These are phyloP conservation scores for Pegoplata infirma DNA, from an alignment of 2,888 invertebrate genomes.

Conservation along the genomic window DNA sequence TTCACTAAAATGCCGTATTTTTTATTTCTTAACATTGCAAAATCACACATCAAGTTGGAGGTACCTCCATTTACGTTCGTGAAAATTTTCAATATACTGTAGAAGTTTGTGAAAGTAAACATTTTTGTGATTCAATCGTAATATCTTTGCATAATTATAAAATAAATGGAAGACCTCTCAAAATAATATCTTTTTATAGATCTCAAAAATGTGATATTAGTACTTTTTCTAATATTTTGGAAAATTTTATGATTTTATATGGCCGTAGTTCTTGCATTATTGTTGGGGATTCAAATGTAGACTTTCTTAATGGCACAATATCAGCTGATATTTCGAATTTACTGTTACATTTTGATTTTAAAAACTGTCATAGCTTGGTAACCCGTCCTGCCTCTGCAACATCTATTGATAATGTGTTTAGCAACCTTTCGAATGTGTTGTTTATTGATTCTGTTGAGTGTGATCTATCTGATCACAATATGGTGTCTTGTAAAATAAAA, in stretches of 20 bases:
- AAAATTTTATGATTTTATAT: not conserved
- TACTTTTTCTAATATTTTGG: not conserved
- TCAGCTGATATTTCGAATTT: not conserved
- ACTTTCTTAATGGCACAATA: not conserved
- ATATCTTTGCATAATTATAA: not conserved
- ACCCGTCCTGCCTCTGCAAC: not conserved
- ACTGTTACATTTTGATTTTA: constrained; percentile 16
- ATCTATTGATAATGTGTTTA: not conserved
- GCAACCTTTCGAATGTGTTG: not conserved
- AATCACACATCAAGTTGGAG: too few relatives aligned
- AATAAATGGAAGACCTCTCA: not conserved
- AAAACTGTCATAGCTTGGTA: not conserved
- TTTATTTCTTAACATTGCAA: too few relatives aligned
- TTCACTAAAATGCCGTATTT: too few relatives aligned
- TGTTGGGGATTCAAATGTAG: not conserved
- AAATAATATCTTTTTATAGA: not conserved
- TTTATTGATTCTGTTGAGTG: constrained; percentile 1
- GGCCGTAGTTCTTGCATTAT: constrained; percentile 1
- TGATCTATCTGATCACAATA: constrained; percentile 24
- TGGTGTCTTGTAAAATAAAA: constrained; percentile 5
- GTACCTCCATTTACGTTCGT: too few relatives aligned
- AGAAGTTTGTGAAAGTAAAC: not conserved
- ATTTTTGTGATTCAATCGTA: not conserved
- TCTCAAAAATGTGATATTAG: constrained; percentile 6
- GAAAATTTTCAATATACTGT: not conserved